These are phyloP conservation scores for Daboia siamensis DNA, from an alignment of 2,113 vertebrate species.

Conservation along the genomic window DNA sequence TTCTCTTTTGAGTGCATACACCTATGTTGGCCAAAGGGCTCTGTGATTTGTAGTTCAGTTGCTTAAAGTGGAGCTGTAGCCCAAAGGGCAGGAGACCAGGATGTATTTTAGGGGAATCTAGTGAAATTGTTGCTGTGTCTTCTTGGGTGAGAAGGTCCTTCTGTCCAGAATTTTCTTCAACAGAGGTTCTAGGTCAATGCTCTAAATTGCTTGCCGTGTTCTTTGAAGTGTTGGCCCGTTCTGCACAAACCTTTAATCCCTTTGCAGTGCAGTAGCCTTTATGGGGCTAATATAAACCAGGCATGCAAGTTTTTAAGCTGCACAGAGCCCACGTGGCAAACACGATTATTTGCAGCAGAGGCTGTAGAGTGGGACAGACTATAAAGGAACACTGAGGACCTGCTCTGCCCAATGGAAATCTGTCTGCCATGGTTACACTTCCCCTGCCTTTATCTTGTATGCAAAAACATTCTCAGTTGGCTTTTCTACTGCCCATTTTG, in stretches of 20 bases:
- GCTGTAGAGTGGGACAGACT: not conserved
- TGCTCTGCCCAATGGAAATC: not conserved
- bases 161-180: not conserved
- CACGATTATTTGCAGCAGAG: not conserved
- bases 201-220: not conserved
- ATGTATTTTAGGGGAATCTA: not conserved
- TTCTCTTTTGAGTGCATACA: not conserved
- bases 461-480: not conserved
- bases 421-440: not conserved
- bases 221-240: not conserved
- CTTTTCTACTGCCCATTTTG: not conserved
- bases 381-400: not conserved
- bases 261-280: not conserved
- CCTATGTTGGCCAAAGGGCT: not conserved
- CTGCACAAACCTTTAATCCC: not conserved
- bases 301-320: not conserved
- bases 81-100: not conserved
- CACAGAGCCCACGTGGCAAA: not conserved
- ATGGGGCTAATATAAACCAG: not conserved
- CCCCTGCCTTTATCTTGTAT: not conserved
- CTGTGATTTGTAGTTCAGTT: not conserved
- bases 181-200: not conserved
- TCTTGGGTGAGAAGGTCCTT: not conserved
- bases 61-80: not conserved
- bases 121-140: not conserved